Base-by-base conservation (phyloP, 2,888 invertebrate species). In the Platerodrilus igneus region DNA sequence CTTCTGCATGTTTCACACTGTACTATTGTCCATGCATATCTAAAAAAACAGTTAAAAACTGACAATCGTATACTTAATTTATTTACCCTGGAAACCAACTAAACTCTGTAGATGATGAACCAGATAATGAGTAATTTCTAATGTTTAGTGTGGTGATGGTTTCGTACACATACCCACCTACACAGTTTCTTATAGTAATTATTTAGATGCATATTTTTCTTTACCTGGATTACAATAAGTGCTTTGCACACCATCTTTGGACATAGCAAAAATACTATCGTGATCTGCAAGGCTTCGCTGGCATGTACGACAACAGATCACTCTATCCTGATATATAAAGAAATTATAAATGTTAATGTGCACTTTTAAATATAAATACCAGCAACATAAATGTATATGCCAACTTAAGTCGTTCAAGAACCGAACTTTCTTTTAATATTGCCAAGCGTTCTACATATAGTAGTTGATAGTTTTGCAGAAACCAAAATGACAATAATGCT, bases 81-180 rank as follows among this genome's bases (percentile, higher is more conserved):
- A 57, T 70, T 66, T 70, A 83, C 81, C 86, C 88, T 4, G 89
- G 88, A 65, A 90, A 90, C 90, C 90, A 90, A 47, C 81, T 83
- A 58, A 81, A 83, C 52, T 83, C 78, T n/a, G 76, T 76, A 1
- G 83, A 81, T 1, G 84, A 76, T 28, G 72, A 69, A 1, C 69
- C 68, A 17, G 73, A 67, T 9, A 79, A 64, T 21, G 66, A 57
- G 10, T 75, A 67, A 45, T 76, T 71, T 11, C 69, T 64, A 0
- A 77, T 74, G 34, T 70, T 68, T 43, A 72, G 71, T 1, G 83
- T 72, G 0, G 89, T 90, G 23, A 90, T 72, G 3, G 85, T 88
- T 62, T 90, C 89, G 58, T 86, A 86, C 31, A 89, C 81, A 57
- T 79, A 75, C 10, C 90, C 90, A 50, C 69, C 73, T 72, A 40